A percentile compares a stretch with the other conserved stretches of the same genome.
These are phyloP conservation scores for Deilephila elpenor DNA, from an alignment of 2,888 invertebrate species.

Conservation along the genomic window DNA sequence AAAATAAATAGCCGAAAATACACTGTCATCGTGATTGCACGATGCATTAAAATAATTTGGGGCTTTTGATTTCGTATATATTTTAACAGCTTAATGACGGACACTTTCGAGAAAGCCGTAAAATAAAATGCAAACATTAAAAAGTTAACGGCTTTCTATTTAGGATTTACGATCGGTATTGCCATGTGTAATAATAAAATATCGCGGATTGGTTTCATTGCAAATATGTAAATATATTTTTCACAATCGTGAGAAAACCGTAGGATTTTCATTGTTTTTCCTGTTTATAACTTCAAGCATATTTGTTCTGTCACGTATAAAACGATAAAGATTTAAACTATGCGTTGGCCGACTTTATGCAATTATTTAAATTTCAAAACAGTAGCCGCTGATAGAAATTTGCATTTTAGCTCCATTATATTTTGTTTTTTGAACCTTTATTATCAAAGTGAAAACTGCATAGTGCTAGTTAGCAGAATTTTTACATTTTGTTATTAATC, in stretches of 20 bases:
- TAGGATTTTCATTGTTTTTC: background rate
- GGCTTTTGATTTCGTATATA: slow-evolving; percentile 16
- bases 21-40: background rate
- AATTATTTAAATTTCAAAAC: too few relatives aligned
- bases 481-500: too few relatives aligned
- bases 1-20: background rate
- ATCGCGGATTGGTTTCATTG: background rate
- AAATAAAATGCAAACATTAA: slow-evolving; percentile 21
- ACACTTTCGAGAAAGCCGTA: slow-evolving; percentile 12
- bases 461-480: too few relatives aligned
- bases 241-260: background rate
- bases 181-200: slow-evolving; percentile 1
- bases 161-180: background rate
- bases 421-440: too few relatives aligned
- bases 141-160: slow-evolving; percentile 1
- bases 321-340: background rate
- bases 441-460: too few relatives aligned
- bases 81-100: slow-evolving; percentile 1
- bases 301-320: background rate
- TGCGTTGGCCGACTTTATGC: too few relatives aligned
- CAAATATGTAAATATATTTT: background rate
- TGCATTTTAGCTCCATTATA: too few relatives aligned
- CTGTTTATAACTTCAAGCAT: background rate
- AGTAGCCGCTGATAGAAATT: too few relatives aligned
- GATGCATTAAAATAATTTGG: background rate